phyloP scores from a whole-genome alignment of 2,888 invertebrate species.

The Drosophila infuscata region DNA sequence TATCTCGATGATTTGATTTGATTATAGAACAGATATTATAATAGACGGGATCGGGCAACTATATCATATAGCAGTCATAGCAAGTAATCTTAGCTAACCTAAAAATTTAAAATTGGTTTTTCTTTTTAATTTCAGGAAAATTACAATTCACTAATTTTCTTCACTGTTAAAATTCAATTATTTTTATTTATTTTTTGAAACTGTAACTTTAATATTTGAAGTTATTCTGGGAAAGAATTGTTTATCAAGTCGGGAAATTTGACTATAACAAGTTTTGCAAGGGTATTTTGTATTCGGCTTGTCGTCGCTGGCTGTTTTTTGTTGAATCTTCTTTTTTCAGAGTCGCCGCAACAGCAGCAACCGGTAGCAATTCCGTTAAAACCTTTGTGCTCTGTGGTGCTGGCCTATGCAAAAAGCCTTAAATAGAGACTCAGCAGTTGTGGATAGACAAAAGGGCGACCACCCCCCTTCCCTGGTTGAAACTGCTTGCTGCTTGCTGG shows the following conservation, averaged over 20 bases:
- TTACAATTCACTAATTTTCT: not conserved
- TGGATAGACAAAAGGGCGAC: constrained; percentile 35
- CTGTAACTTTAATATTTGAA: no score
- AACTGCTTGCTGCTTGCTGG: constrained; percentile 7
- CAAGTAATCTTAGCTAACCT: not conserved
- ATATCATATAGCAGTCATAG: not conserved
- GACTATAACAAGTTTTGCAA: not conserved
- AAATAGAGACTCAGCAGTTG: constrained; percentile 6
- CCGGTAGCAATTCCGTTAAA: constrained; percentile 79
- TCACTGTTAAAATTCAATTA: no score
- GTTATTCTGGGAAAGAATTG: no score
- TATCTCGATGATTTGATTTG: not conserved
- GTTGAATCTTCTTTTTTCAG: constrained; percentile 19
- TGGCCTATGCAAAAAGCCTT: constrained; percentile 63
- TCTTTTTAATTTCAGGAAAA: no score
- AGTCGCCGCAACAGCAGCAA: constrained; percentile 23
- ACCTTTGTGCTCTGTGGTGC: constrained; percentile 25
- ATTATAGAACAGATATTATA: not conserved
- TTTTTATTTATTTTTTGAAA: no score
- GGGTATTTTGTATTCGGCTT: not conserved
- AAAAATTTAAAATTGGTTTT: no score
- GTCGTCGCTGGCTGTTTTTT: not conserved
- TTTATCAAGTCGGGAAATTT: no score
- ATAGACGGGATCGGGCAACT: not conserved
- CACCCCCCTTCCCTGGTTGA: not conserved